Evolutionary conservation across 2,888 invertebrate species (phyloP), one percentile per base, ranked within the genome.

Genomic region (Parnassius apollo): DNA sequence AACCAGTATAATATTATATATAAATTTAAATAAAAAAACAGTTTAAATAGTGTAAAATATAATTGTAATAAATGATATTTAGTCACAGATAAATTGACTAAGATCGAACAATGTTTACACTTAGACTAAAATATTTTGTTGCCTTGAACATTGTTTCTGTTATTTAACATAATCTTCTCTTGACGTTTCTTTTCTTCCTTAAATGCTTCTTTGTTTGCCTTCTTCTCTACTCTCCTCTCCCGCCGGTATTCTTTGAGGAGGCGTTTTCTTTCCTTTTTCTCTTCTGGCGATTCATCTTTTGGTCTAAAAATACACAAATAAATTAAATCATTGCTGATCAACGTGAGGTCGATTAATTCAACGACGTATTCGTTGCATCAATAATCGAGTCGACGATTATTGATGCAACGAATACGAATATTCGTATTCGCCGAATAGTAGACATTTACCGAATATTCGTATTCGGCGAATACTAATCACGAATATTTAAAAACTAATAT

Each of bases 171-270:
- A 56, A 96, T 95, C 81, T 96, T 96, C 76, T 95, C 94, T 77
- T 96, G 96, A 3, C 94, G 89, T 75, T 96, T 96, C 86, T 96
- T 95, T 76, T 97, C 97, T 71, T 97, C 96, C 77, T 96, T 97
- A 79, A 98, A 98, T 0, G 96, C 97, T 46, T 94, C 91, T 11
- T 93, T 92, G 77, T 97, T 98, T 0, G 95, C 94, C 80, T 97
- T 98, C 85, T 94, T 95, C 80, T 98, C 98, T 59, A 94, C 77
- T 78, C 97, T 92, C 67, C 98, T 93, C 76, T 97, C 96, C 85
- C 88, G 93, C 73, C 96, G 93, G 75, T 96, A 96, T 70, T 96
- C 96, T 78, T 95, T 96, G 0, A 98, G 89, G 3, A 95, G 91
- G 50, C 94, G 93, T 81, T 98, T 98, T 2, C 98, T 91, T 73